Evolutionary conservation across 2,797 vertebrate genomes (phyloP).

Genomic region (Halcyon chelicuti): DNA sequence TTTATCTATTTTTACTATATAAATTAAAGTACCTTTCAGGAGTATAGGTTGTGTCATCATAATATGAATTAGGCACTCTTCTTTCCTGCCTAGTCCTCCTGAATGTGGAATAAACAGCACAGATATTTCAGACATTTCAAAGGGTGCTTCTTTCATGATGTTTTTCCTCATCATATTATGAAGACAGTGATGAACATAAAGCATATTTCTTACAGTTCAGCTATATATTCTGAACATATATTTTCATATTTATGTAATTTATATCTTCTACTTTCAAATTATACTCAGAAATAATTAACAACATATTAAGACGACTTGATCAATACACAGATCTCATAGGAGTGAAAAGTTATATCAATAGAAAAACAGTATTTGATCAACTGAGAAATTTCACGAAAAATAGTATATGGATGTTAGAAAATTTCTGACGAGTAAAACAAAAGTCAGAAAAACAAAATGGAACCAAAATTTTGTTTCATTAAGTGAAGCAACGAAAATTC

Average conservation of each 20-base stretch:
- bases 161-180: not conserved
- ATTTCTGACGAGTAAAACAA: not conserved
- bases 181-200: not conserved
- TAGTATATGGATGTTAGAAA: not conserved
- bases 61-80: slow-evolving; percentile 77
- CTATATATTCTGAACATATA: not conserved
- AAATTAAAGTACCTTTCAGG: slow-evolving; percentile 78
- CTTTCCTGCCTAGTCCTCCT: slow-evolving; percentile 83
- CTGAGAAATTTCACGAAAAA: not conserved
- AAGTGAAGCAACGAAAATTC: not conserved
- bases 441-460: not conserved
- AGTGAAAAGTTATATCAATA: not conserved
- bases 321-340: not conserved
- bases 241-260: not conserved
- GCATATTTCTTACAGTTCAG: not conserved
- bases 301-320: not conserved
- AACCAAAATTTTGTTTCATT: not conserved
- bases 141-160: not conserved
- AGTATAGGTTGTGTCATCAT: slow-evolving; percentile 74
- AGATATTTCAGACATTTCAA: slow-evolving; percentile 62
- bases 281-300: not conserved
- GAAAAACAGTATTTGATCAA: not conserved
- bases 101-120: slow-evolving; percentile 76
- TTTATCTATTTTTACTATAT: slow-evolving; percentile 59
- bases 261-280: not conserved